Evolutionary conservation across 1,140 invertebrate genomes (phyloP).

Genomic region (Nixonia krombeini): DNA sequence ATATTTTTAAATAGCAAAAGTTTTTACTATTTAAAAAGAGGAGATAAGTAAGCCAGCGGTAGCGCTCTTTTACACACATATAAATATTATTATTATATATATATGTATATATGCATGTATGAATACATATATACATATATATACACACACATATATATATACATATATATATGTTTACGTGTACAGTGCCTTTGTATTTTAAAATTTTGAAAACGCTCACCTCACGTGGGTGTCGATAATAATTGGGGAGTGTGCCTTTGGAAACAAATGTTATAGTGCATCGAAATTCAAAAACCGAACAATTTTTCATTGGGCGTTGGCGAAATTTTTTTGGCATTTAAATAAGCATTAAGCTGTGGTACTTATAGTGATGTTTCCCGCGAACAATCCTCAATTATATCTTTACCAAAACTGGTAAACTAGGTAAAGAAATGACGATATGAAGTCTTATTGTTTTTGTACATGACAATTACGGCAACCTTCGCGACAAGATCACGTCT

Average conservation of each 20-base stretch:
- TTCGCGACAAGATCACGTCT: slow-evolving; percentile 31
- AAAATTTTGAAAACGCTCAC: slow-evolving; percentile 38
- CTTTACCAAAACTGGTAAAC: slow-evolving; percentile 28
- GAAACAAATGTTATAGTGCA: too few species aligned
- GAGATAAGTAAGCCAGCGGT: too few species aligned
- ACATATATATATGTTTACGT: slow-evolving; percentile 55
- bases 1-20: slow-evolving; percentile 58
- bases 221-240: slow-evolving; percentile 23
- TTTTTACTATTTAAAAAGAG: slow-evolving; percentile 52
- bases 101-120: slow-evolving; percentile 64
- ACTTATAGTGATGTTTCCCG: too few species aligned
- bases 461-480: slow-evolving; percentile 6
- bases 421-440: slow-evolving; percentile 10
- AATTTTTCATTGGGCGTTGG: too few species aligned
- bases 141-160: neutral
- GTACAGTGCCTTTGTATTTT: slow-evolving; percentile 69
- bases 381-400: too few species aligned
- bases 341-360: too few species aligned
- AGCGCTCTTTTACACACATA: slow-evolving; percentile 50
- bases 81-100: slow-evolving; percentile 20
- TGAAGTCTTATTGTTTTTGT: neutral
- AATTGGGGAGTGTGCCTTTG: too few species aligned
- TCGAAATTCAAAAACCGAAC: too few species aligned
- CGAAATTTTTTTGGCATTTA: too few species aligned
- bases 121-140: slow-evolving; percentile 55